These are phyloP conservation scores for Perca fluviatilis DNA, from an alignment of 2,113 vertebrate species.

Conservation along the genomic window DNA sequence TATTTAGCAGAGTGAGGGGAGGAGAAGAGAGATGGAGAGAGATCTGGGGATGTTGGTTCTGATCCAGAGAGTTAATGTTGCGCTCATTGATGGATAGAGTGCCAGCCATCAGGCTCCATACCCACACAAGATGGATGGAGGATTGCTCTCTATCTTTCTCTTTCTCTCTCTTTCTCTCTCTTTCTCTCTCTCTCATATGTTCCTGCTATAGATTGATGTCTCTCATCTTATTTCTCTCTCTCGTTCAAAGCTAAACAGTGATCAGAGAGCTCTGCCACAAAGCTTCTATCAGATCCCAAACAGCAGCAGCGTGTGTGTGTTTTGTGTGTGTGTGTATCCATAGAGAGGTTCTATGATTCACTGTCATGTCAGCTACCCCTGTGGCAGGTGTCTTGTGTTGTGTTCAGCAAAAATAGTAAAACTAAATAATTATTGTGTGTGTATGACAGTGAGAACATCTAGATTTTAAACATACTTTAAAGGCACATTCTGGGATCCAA, in stretches of 20 bases:
- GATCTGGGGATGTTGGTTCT: slow-evolving; percentile 82
- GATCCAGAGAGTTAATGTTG: slow-evolving; percentile 87
- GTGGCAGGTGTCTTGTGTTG: background rate
- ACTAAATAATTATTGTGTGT: background rate
- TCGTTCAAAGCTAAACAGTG: slow-evolving; percentile 60
- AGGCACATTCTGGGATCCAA: background rate
- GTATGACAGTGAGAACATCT: background rate
- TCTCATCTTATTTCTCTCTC: slow-evolving; percentile 57
- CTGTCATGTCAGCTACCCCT: background rate
- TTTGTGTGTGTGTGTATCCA: background rate
- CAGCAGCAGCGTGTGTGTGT: slow-evolving; percentile 7
- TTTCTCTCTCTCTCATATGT: slow-evolving; percentile 20
- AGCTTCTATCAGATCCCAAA: slow-evolving; percentile 48
- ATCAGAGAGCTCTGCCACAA: slow-evolving; percentile 65
- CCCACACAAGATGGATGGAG: slow-evolving; percentile 81
- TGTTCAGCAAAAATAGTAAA: slow-evolving; percentile 6
- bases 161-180: slow-evolving; percentile 11
- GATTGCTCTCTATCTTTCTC: slow-evolving; percentile 30
- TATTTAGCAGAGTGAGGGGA: slow-evolving; percentile 73
- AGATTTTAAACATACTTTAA: background rate
- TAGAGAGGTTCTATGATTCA: background rate
- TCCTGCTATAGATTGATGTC: slow-evolving; percentile 58
- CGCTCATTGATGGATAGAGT: slow-evolving; percentile 85
- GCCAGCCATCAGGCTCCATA: slow-evolving; percentile 78
- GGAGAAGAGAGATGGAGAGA: slow-evolving; percentile 81